Conservation (phyloP, 2,888 invertebrate species). For the Raillietiella orientalis region DNA sequence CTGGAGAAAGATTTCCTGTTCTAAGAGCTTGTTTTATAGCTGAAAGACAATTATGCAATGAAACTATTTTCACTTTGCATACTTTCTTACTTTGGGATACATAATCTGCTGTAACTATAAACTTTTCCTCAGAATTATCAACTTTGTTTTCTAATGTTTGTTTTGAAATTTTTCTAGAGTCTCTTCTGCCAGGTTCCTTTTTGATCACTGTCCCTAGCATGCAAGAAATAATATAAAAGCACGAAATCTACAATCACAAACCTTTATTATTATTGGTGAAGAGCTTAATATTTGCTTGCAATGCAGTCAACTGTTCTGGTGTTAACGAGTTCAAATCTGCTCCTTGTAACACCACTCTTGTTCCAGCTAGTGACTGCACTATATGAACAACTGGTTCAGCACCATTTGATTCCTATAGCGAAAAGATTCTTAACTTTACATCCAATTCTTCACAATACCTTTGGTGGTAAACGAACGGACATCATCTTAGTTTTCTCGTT, state of each 20-base stretch:
- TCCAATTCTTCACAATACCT: too few relatives aligned
- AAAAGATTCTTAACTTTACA: too few relatives aligned
- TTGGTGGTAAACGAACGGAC: too few relatives aligned
- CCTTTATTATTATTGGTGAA: slow-evolving; percentile 1
- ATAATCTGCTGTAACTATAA: slow-evolving; percentile 64
- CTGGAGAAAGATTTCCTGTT: slow-evolving; percentile 63
- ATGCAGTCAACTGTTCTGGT: slow-evolving; percentile 40
- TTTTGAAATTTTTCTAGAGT: too few relatives aligned
- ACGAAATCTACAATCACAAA: slow-evolving; percentile 4
- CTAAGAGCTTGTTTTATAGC: slow-evolving; percentile 72
- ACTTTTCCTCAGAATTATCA: slow-evolving; percentile 21
- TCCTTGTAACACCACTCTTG: slow-evolving; percentile 53
- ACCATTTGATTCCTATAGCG: too few relatives aligned
- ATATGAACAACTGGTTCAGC: too few relatives aligned
- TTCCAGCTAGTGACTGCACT: too few relatives aligned
- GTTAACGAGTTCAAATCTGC: slow-evolving; percentile 49
- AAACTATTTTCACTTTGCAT: background rate
- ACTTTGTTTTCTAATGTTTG: too few relatives aligned
- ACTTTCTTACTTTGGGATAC: slow-evolving; percentile 58
- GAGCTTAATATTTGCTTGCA: slow-evolving; percentile 18
- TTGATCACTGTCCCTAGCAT: too few relatives aligned
- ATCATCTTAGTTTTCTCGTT: too few relatives aligned
- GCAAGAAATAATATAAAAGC: too few relatives aligned
- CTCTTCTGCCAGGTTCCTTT: background rate
- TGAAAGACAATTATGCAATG: slow-evolving; percentile 18